Base-by-base conservation (phyloP, 2,888 invertebrate species). In the Drosophila ezoana region DNA sequence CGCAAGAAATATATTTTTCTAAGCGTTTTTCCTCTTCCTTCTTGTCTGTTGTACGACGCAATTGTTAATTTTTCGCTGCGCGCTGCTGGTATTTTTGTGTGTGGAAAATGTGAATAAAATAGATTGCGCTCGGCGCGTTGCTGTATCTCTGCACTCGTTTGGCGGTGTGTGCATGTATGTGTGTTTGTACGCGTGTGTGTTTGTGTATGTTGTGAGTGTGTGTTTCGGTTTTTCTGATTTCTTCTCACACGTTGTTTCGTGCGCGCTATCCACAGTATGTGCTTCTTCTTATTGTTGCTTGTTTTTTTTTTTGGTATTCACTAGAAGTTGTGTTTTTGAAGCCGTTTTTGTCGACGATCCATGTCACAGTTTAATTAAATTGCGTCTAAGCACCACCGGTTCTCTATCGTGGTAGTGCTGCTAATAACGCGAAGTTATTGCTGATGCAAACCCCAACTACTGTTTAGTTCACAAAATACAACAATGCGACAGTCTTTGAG, bases 41-140 rank as follows among this genome's bases (percentile, higher is more conserved):
- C 28, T 20, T 18, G 51, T 23, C 47, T 60, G 54, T 61, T 59
- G 56, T 69, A 76, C 85, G 85, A 76, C 83, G 83, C 85, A 83
- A 83, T 85, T 85, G 66, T 54, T 78, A 63, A 59, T 83, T 86
- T 67, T 69, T 74, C 67, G 52, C 72, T 72, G 54, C 59, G 49
- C 56, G 61, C 66, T 82, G 66, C 38, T 54, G 48, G 52, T 40
- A 28, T 71, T 79, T 76, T 81, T 75, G 47, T 77, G 62, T 72
- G 76, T 77, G 87, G 79, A 88, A 81, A 85, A 75, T 79, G 88
- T 83, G 87, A 81, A 82, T 71, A 79, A 80, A 81, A 81, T 85
- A 85, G 79, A 87, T 84, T 85, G 84, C 87, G 87, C 85, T 87
- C 82, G 65, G 74, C 74, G 72, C 72, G 79, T 81, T 67, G 74